Conservation (phyloP, 2,888 invertebrate species). For the Anticlea derivata region DNA sequence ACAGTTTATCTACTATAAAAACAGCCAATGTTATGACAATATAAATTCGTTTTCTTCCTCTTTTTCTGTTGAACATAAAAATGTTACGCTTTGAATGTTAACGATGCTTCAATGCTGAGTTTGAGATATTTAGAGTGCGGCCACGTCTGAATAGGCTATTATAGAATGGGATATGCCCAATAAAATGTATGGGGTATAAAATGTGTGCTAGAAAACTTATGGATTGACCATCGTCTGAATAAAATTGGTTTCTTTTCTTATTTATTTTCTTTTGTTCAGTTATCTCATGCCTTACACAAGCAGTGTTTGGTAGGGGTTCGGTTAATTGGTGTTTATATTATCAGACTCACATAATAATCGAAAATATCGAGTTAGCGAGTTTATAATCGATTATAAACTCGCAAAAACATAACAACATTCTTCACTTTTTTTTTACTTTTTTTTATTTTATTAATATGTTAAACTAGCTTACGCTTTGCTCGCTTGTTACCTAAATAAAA, state of each 20-base stretch:
- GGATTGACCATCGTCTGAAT: conserved; percentile 2
- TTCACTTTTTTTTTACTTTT: too few species aligned
- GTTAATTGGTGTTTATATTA: too few species aligned
- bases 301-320: too few species aligned
- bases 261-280: too few species aligned
- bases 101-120: conserved; percentile 37
- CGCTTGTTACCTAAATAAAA: too few species aligned
- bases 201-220: neutral
- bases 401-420: too few species aligned
- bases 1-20: conserved; percentile 60
- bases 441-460: too few species aligned
- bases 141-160: conserved; percentile 25
- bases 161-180: conserved; percentile 15
- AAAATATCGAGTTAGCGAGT: too few species aligned
- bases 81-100: conserved; percentile 53
- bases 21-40: conserved; percentile 56
- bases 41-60: conserved; percentile 53
- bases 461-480: too few species aligned
- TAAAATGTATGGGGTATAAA: conserved; percentile 22
- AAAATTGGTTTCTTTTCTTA: neutral
- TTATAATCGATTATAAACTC: too few species aligned
- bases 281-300: too few species aligned
- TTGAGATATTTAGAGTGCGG: conserved; percentile 22
- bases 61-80: conserved; percentile 49
- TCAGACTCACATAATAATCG: too few species aligned